Conservation (phyloP, 2,888 invertebrate genomes). For the Cataglyphis albicans region DNA sequence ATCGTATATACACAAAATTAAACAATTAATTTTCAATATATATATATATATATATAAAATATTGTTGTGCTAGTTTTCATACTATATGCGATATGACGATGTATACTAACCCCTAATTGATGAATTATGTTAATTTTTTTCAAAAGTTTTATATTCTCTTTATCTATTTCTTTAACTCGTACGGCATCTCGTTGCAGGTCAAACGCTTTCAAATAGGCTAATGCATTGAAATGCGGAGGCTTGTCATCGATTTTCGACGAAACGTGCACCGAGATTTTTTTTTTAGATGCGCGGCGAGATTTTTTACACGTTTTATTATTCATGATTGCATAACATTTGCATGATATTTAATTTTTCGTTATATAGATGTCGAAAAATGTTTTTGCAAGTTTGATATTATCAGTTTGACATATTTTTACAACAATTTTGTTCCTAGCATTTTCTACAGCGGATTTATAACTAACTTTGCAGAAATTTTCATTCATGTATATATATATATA, state of each 20-base stretch:
- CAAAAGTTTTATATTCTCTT: conserved; percentile 88
- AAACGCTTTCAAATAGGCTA: conserved; percentile 87
- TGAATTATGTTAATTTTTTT: conserved; percentile 88
- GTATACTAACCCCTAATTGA: conserved; percentile 87
- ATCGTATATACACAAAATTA: not conserved
- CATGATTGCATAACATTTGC: conserved; percentile 12
- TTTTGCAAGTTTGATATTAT: not conserved
- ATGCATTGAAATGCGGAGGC: conserved; percentile 87
- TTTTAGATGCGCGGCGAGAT: not conserved
- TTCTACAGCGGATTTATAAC: conserved; percentile 1
- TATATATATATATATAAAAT: not conserved
- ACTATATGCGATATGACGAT: conserved; percentile 32
- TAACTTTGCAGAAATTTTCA: not conserved
- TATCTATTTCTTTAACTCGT: conserved; percentile 86
- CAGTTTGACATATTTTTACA: not conserved
- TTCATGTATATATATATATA: not conserved
- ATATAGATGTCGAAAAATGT: not conserved
- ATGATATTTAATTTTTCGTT: not conserved
- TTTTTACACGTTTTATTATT: not conserved
- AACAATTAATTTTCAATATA: not conserved
- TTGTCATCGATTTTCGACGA: conserved; percentile 85
- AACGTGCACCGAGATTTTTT: not conserved
- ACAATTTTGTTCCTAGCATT: not conserved
- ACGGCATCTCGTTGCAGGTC: conserved; percentile 82
- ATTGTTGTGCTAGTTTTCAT: not conserved